phyloP scores from a whole-genome alignment of 2,113 vertebrate species.

The Scopus umbretta region DNA sequence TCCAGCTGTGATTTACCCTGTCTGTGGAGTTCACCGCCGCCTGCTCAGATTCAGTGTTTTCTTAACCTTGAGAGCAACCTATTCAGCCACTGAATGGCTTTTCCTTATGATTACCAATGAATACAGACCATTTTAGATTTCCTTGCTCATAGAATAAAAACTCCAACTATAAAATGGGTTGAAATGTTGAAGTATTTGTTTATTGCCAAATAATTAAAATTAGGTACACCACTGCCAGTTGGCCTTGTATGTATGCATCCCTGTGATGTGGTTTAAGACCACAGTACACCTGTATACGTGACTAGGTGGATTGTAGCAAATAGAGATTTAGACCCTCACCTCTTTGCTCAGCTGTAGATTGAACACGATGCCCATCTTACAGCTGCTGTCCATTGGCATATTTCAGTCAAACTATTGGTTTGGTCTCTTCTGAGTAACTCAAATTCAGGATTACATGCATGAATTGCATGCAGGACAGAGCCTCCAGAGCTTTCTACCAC shows the following conservation, averaged over 20 bases:
- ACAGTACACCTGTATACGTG: not conserved
- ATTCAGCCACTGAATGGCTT: not conserved
- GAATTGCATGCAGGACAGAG: not conserved
- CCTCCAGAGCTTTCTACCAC: not conserved
- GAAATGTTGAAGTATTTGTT: not conserved
- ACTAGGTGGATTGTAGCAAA: not conserved
- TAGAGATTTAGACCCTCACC: not conserved
- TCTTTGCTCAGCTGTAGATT: not conserved
- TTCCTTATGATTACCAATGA: not conserved
- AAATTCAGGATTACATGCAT: not conserved
- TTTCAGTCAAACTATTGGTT: not conserved
- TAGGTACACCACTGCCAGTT: not conserved
- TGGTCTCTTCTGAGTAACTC: not conserved
- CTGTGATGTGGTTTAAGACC: not conserved
- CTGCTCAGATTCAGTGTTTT: conserved; percentile 13
- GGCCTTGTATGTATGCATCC: not conserved
- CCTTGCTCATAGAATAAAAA: not conserved
- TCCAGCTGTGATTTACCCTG: conserved; percentile 10
- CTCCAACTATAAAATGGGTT: not conserved
- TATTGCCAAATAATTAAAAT: not conserved
- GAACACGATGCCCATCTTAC: not conserved
- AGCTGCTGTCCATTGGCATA: not conserved
- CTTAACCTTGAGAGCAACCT: conserved; percentile 2
- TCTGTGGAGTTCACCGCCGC: not conserved
- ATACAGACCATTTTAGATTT: not conserved